Percentiles rank a stretch among this genome's conserved stretches.
Conservation (phyloP, 2,797 vertebrate species). For the Apodemus agrarius region DNA sequence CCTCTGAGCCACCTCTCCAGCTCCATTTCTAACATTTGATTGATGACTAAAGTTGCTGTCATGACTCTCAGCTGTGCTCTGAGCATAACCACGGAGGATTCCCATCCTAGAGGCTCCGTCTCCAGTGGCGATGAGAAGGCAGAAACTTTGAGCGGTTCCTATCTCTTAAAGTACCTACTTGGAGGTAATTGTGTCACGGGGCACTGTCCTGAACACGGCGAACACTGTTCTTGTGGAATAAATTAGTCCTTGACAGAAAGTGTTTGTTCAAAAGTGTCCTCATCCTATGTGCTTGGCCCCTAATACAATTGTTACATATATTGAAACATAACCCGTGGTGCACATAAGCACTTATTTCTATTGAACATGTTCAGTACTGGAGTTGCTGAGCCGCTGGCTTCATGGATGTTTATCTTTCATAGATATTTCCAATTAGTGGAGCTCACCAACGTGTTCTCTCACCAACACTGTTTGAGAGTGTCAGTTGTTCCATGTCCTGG, state of each 20-base stretch:
- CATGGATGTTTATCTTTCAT: neutral
- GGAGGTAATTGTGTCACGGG: neutral
- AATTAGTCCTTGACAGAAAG: neutral
- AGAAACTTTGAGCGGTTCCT: neutral
- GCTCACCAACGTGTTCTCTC: neutral
- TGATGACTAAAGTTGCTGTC: constrained; percentile 17
- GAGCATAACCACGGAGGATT: neutral
- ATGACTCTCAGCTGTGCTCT: neutral
- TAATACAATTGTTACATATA: neutral
- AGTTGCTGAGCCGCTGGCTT: neutral
- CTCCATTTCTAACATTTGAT: neutral
- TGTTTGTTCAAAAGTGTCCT: neutral
- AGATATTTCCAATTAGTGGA: neutral
- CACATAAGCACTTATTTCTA: constrained; percentile 1
- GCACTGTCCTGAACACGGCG: neutral
- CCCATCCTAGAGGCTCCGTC: neutral
- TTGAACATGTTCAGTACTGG: neutral
- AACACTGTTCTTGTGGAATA: neutral
- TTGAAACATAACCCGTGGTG: constrained; percentile 22
- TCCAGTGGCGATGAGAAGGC: neutral
- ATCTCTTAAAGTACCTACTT: neutral
- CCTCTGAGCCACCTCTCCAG: neutral
- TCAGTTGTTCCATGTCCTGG: neutral
- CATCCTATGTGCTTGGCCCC: neutral
- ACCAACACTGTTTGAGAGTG: neutral